Percentiles rank a stretch among this genome's conserved stretches.
Conservation (phyloP, 2,797 vertebrate species). For the Rhinogobio ventralis region DNA sequence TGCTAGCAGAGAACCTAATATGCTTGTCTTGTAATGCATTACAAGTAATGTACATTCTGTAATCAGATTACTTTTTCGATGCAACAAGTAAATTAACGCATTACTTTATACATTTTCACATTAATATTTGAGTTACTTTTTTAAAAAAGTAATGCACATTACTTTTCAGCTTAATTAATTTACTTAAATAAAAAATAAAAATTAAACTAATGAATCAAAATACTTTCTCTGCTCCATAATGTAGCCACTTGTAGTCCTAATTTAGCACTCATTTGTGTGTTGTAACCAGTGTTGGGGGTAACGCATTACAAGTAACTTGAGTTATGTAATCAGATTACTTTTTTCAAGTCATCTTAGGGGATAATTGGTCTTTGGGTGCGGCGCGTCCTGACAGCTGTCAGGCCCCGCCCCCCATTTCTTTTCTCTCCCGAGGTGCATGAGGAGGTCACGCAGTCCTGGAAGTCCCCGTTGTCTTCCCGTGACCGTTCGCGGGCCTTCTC, state of each 20-base stretch:
- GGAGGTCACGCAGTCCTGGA: no score
- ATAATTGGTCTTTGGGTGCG: no score
- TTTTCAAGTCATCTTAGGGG: no score
- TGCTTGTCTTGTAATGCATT: background rate
- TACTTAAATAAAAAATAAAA: background rate
- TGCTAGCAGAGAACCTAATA: background rate
- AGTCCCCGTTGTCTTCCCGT: no score
- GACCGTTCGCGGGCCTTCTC: no score
- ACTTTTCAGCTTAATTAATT: background rate
- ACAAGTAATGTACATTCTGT: background rate
- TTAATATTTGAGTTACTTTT: background rate
- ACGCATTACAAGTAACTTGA: no score
- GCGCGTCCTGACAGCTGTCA: no score
- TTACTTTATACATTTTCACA: background rate
- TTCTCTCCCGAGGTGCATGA: no score
- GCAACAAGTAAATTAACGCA: background rate
- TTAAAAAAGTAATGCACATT: background rate
- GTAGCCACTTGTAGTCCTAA: background rate
- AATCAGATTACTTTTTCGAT: background rate
- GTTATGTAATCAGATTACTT: no score
- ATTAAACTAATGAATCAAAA: background rate
- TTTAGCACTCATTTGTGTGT: background rate
- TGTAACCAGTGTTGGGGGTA: no score
- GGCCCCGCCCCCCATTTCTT: no score
- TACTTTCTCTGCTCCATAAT: background rate